Evolutionary conservation across 2,888 invertebrate species (phyloP), one percentile per base, ranked within the genome.

Genomic region (Antheraea yamamai): DNA sequence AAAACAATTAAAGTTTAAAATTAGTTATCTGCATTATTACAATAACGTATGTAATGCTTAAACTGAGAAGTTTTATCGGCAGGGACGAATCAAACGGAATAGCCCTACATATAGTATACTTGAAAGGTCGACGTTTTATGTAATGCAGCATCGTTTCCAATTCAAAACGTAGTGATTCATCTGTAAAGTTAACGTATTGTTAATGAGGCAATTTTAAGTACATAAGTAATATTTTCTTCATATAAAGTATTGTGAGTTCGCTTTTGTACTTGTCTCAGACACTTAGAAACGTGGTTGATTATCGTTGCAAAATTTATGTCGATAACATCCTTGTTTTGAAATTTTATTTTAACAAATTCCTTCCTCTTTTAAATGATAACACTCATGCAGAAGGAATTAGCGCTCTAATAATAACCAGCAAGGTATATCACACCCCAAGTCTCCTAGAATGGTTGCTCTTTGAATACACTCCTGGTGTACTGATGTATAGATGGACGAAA

Each of bases 131-230:
- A 1, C 52, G 8, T 14, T 2, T 52, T 14, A 72, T 51, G 55
- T 72, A 72, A 7, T 39, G 16, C 35, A 73, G 23, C 10, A 39
- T 39, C 6, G 20, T 30, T 20, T 61, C n/a, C n/a, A 61, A 61
- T 30, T 73, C 26, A 14, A 68, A 51, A 58, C 70, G 39, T 4
- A 58, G 58, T 71, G 55, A 18, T 39, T 74, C 47, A 72, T 77
- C 77, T 77, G 77, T 20, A 74, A 77, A 14, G 16, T 30, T 30
- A 30, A 58, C 18, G 4, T 26, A 26, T 14, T 26, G 26, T 64
- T 16, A 26, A n/a, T 61, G 20, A 26, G 7, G 6, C 14, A 26
- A 26, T 64, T 6, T 7, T 61, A 20, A 58, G 3, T n/a, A 23
- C 1, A 7, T 23, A 61, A n/a, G 47, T 47, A 47, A 61, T n/a